Evolutionary conservation across 2,797 vertebrate species (phyloP).

Genomic region (Enteromius viviparus): DNA sequence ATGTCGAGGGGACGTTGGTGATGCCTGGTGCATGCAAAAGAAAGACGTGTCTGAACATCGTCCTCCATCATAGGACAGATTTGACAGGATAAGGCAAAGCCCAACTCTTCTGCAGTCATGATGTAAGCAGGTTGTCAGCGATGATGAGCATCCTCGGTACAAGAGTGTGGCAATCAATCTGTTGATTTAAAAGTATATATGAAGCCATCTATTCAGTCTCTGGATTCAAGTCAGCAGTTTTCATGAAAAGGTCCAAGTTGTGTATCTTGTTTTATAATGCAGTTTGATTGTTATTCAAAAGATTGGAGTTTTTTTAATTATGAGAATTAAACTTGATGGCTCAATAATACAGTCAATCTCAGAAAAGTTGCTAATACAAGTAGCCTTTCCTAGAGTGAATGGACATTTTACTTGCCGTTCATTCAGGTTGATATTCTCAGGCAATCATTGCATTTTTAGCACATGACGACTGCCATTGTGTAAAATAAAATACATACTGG

Average conservation of each 20-base stretch:
- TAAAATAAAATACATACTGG: background rate
- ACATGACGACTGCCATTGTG: background rate
- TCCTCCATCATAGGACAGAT: constrained; percentile 33
- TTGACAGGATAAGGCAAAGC: constrained; percentile 36
- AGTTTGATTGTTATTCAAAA: background rate
- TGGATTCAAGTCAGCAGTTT: background rate
- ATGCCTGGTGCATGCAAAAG: constrained; percentile 1
- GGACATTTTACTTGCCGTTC: constrained; percentile 13
- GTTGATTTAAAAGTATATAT: constrained; percentile 9
- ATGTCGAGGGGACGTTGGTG: background rate
- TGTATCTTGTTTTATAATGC: background rate
- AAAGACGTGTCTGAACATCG: background rate
- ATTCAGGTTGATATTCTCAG: constrained; percentile 16
- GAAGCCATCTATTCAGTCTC: background rate
- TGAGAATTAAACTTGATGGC: background rate
- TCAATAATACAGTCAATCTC: background rate
- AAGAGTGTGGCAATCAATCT: background rate
- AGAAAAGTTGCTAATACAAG: background rate
- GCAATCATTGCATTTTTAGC: background rate
- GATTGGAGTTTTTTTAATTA: background rate
- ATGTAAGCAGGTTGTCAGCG: constrained; percentile 22
- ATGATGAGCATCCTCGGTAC: background rate
- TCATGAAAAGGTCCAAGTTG: background rate
- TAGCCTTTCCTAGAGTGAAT: background rate
- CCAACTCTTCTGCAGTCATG: background rate